Evolutionary conservation across 2,888 invertebrate genomes (phyloP), one percentile per base, ranked within the genome.

Genomic region (Priocnemis perturbator): DNA sequence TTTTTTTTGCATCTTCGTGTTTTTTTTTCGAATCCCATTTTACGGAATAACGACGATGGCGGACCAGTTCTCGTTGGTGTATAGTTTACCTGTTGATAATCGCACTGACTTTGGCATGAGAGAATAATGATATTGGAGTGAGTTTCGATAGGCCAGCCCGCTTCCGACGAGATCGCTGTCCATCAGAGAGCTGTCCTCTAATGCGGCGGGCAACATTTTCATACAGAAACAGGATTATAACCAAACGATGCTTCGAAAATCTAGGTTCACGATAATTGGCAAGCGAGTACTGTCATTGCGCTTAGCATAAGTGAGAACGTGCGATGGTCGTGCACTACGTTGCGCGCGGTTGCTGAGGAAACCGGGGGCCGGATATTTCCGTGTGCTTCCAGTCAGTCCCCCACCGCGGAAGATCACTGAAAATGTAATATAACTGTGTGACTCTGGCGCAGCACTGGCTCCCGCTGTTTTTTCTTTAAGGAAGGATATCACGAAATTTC

Each of bases 41-140:
- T 65, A 68, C 63, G 67, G 67, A 71, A 60, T 68, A 77, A 76
- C 69, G 68, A 77, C 64, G 76, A 81, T 82, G 82, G 81, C 82
- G 82, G 37, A 79, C 71, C 66, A 73, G 69, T 79, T 73, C 71
- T 81, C 69, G 75, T 72, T 73, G 66, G 67, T 72, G 74, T 73
- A 70, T 65, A 70, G 69, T 78, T 83, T 83, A 82, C 82, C 82
- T 82, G 82, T 82, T 82, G 82, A 82, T 82, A 78, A 79, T 74
- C 70, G 60, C 61, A 57, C 57, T 57, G 52, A 64, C 60, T 56
- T 65, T 66, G 48, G 60, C 61, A 58, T 64, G 57, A 65, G 67
- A 65, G 69, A 77, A 55, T 61, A 63, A 19, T 19, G 37, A 64
- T 57, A 59, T 65, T 61, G 50, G 50, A 7, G 15, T 30, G 50